Evolutionary conservation across 1,140 invertebrate species (phyloP).

Genomic region (Pseudomyrmex concolor): DNA sequence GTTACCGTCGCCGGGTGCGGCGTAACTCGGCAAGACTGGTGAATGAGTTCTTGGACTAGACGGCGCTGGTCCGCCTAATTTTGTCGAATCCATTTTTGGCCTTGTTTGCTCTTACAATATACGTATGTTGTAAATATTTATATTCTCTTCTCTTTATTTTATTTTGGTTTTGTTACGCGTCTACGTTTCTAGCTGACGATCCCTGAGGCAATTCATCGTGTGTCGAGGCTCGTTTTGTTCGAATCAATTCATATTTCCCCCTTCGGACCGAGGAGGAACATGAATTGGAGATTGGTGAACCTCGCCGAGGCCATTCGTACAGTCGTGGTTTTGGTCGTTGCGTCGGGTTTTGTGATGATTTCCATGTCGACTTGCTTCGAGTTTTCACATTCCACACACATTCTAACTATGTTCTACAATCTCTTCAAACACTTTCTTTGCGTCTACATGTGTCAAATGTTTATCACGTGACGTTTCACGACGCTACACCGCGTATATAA

Average conservation of each 20-base stretch:
- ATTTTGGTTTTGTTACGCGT: conserved; percentile 1
- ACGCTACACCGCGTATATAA: conserved; percentile 60
- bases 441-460: conserved; percentile 28
- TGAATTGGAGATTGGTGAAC: conserved; percentile 66
- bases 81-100: conserved; percentile 77
- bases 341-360: conserved; percentile 41
- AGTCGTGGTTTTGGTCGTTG: conserved; percentile 29
- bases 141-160: conserved; percentile 21
- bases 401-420: conserved; percentile 40
- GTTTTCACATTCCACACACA: conserved; percentile 17
- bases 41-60: conserved; percentile 73
- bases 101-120: conserved; percentile 1
- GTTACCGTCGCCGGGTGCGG: conserved; percentile 78
- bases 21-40: conserved; percentile 72
- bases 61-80: conserved; percentile 73
- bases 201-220: conserved; percentile 71
- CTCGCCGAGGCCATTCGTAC: conserved; percentile 42
- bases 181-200: conserved; percentile 51
- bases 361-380: conserved; percentile 57
- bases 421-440: conserved; percentile 14
- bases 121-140: conserved; percentile 21
- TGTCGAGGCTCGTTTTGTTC: conserved; percentile 29
- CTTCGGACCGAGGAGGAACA: conserved; percentile 74
- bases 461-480: conserved; percentile 27
- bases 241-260: conserved; percentile 69